Base-by-base conservation (phyloP, 2,888 invertebrate genomes). In the Heliconius aoede region DNA sequence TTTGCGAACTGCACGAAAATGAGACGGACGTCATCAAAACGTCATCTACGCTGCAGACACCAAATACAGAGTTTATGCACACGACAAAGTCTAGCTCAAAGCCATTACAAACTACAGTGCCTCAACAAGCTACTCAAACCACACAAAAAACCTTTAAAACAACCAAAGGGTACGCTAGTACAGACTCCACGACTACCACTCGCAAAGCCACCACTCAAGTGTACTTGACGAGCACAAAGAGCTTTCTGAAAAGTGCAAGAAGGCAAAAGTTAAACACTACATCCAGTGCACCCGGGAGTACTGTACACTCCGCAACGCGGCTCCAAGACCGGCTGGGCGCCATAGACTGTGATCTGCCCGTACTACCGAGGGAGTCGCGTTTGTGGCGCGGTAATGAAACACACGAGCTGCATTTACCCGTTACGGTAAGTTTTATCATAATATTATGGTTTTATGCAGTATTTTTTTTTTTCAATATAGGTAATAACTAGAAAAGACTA, bases 341-440 rank as follows among this genome's bases (percentile, higher is more conserved):
- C 69, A 89, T 96, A 82, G 96, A 96, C 86, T 96, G 96, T 84
- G 96, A 96, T 88, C 93, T 96, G 83, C 95, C 96, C 81, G 95
- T 95, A 84, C 90, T 96, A 84, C 96, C 96, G 72, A 93, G 94
- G 80, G 96, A 96, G 85, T 96, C 96, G 68, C 95, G 95, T 80
- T 91, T 96, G 81, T 96, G 96, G 96, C 95, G 96, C 68, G 96
- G 96, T 84, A 96, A 96, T 86, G 96, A 96, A 87, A 96, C 96
- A 24, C 96, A 96, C 85, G 96, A 96, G 86, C 92, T 96, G 82
- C 95, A 95, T 84, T 90, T 96, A 75, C 96, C 96, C 32, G 94
- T 95, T 86, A 95, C 95, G 94, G 96, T 96, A 91, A 96, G 95
- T 76, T 76, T 58, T 30, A 55, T 30, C 1, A 69, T 18, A 46